phyloP scores from a whole-genome alignment of 2,113 vertebrate species.

The Toxostoma redivivum region DNA sequence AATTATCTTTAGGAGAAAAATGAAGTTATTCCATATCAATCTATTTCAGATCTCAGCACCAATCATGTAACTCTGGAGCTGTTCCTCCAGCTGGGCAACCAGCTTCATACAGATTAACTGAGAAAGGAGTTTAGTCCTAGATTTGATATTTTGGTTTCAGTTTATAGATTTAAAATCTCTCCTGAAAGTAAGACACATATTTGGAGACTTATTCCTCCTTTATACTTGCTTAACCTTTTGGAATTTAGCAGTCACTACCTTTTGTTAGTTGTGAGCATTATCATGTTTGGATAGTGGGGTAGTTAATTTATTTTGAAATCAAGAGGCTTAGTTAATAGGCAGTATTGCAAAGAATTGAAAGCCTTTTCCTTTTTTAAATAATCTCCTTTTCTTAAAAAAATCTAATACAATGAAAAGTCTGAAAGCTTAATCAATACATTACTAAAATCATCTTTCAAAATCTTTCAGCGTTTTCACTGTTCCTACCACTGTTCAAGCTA shows the following conservation, averaged over 20 bases:
- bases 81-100: background rate
- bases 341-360: background rate
- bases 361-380: background rate
- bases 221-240: background rate
- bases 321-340: background rate
- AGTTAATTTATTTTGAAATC: background rate
- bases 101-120: background rate
- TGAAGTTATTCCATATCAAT: background rate
- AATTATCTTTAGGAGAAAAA: background rate
- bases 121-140: background rate
- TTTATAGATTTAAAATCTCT: background rate
- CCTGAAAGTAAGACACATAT: background rate
- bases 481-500: background rate
- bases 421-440: background rate
- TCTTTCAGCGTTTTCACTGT: background rate
- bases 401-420: background rate
- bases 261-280: background rate
- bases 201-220: background rate
- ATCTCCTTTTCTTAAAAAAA: background rate
- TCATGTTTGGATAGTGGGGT: background rate
- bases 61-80: background rate
- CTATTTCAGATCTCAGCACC: background rate
- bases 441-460: slow-evolving; percentile 6
- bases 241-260: background rate
- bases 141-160: background rate